Evolutionary conservation across 2,888 invertebrate species (phyloP), one percentile per base, ranked within the genome.

Genomic region (Patella caerulea): DNA sequence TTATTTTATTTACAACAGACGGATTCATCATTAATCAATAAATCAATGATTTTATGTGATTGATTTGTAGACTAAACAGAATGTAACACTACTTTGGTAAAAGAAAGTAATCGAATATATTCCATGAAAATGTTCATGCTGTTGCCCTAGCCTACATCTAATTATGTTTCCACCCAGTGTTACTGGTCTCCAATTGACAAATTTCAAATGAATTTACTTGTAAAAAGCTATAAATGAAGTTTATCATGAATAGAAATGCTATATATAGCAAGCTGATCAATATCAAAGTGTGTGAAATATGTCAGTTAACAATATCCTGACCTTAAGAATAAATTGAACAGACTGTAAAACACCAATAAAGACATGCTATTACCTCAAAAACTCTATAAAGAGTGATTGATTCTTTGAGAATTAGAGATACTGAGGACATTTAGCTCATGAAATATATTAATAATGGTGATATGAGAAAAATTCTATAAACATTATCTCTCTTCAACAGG

Each of bases 401-500:
- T 45, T 45, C 45, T 45, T 45, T 45, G 45, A 45, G 45, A 45
- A 45, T 45, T 45, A 45, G 45, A 45, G 45, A 45, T 45, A 45
- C 45, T 45, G 45, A 45, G 45, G 45, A 45, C 45, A 45, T 45
- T 45, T 45, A 45, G 45, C 45, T 45, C 45, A 45, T 45, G 45
- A 45, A 45, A 45, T 45, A 45, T 45, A 45, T 45, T 45, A 45
- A 45, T 45, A 45, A 45, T 45, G 9, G 45, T 45, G 45, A 45
- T 45, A 45, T 45, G 45, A 45, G 45, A 45, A 45, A 45, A 45
- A 45, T 45, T 45, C 45, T 45, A 45, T 65, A 24, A 65, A 19
- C 65, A 24, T 65, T 19, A 54, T n/a, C 15, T 56, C 59, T 15
- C 34, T 75, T 70, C 82, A 92, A 82, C 92, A 98, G 98, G 96